A percentile compares a stretch with the other conserved stretches of the same genome.
Conservation (phyloP, 2,797 vertebrate species). For the Lagorchestes hirsutus region DNA sequence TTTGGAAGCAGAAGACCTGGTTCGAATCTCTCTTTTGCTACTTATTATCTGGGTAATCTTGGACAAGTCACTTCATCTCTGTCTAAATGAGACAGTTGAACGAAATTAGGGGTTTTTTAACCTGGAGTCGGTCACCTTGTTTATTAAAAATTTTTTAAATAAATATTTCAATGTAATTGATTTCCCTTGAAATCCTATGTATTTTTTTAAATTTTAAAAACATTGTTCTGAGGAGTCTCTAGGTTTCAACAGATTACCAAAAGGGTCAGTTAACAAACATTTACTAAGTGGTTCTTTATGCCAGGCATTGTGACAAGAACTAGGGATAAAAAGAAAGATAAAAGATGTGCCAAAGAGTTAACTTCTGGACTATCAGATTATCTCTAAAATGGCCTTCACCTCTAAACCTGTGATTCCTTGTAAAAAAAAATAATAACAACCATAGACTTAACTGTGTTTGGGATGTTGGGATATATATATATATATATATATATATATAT, state of each 20-base stretch:
- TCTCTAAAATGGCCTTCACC: not conserved
- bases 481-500: too few species aligned
- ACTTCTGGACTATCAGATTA: not conserved
- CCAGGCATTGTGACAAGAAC: not conserved
- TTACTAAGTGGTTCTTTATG: not conserved
- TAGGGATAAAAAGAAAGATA: not conserved
- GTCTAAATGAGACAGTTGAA: not conserved
- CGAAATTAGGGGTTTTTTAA: not conserved
- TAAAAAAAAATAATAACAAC: not conserved
- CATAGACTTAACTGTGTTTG: not conserved
- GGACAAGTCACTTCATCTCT: not conserved
- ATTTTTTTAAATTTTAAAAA: not conserved
- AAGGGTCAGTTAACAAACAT: not conserved
- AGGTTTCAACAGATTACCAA: not conserved
- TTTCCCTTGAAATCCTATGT: not conserved
- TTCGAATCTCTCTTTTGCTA: not conserved
- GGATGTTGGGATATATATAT: not conserved
- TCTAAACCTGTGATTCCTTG: not conserved
- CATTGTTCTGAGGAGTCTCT: not conserved
- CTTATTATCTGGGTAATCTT: not conserved
- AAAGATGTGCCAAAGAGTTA: not conserved
- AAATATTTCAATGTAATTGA: not conserved
- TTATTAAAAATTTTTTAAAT: not conserved
- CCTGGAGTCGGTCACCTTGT: not conserved
- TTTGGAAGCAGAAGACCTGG: not conserved